phyloP scores from a whole-genome alignment of 2,888 invertebrate genomes.

The Margaritifera margaritifera region DNA sequence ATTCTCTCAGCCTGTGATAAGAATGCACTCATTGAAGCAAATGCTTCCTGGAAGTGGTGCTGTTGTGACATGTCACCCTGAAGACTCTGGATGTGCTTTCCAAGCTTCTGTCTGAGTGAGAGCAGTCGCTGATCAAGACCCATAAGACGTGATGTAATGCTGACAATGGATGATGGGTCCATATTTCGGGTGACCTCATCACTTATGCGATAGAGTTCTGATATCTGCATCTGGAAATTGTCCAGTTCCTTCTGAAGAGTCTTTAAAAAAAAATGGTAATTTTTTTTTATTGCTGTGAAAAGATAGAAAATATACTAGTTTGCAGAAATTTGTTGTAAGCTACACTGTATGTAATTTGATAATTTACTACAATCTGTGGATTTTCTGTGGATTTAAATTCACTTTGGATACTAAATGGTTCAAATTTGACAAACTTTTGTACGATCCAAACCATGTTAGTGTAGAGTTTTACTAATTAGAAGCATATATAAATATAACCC shows the following conservation, averaged over 20 bases:
- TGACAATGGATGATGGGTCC: constrained; percentile 60
- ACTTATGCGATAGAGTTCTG: constrained; percentile 74
- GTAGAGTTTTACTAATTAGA: no score
- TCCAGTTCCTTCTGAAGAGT: constrained; percentile 60
- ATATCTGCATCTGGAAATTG: constrained; percentile 53
- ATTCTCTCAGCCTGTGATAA: constrained; percentile 51
- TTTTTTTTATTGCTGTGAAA: neutral
- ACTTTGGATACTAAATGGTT: neutral
- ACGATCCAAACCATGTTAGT: no score
- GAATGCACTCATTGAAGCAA: constrained; percentile 56
- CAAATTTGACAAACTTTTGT: no score
- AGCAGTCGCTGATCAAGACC: constrained; percentile 61
- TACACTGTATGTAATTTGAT: no score
- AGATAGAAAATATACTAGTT: neutral
- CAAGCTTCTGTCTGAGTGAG: constrained; percentile 56
- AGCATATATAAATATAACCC: no score
- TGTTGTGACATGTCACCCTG: constrained; percentile 56
- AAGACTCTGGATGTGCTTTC: constrained; percentile 51
- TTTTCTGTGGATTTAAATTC: no score
- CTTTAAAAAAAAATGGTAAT: constrained; percentile 36
- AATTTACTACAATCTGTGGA: no score
- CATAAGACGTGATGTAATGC: constrained; percentile 61
- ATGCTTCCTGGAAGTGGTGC: constrained; percentile 55
- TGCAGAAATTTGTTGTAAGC: no score
- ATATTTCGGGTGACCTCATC: constrained; percentile 62